Evolutionary conservation across 2,888 invertebrate genomes (phyloP).

Genomic region (Carcina quercana): DNA sequence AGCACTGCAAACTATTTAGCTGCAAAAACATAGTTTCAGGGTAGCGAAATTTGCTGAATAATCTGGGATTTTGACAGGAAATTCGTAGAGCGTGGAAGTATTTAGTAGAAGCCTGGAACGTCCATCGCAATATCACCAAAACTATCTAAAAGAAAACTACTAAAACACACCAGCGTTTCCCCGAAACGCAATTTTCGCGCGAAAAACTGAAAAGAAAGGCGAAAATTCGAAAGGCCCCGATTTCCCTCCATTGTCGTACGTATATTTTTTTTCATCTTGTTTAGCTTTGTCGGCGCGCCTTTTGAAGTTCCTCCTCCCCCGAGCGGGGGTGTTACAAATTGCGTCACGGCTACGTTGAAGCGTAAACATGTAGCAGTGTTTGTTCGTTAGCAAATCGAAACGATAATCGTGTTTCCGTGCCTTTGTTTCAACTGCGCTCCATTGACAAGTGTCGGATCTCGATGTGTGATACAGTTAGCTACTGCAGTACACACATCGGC

Average conservation of each 20-base stretch:
- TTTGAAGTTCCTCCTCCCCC: constrained; percentile 54
- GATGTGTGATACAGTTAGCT: no score
- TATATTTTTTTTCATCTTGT: constrained; percentile 70
- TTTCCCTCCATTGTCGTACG: constrained; percentile 68
- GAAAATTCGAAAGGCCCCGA: constrained; percentile 56
- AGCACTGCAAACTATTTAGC: no score
- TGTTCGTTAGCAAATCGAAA: no score
- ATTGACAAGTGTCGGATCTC: no score
- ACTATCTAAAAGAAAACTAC: constrained; percentile 32
- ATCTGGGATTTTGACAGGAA: no score
- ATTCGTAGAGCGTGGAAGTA: no score
- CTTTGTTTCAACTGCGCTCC: no score
- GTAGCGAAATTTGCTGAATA: no score
- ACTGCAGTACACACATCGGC: no score
- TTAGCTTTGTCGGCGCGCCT: constrained; percentile 71
- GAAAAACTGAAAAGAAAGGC: constrained; percentile 50
- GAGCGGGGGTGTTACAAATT: constrained; percentile 61
- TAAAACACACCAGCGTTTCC: no score
- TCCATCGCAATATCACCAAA: constrained; percentile 16
- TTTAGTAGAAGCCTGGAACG: neutral
- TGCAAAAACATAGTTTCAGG: no score
- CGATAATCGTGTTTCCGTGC: neutral
- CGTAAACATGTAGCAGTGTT: constrained; percentile 54
- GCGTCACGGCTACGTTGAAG: constrained; percentile 59
- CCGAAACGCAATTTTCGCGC: constrained; percentile 41